Conservation (phyloP, 2,797 vertebrate species). For the Borostomias antarcticus region DNA sequence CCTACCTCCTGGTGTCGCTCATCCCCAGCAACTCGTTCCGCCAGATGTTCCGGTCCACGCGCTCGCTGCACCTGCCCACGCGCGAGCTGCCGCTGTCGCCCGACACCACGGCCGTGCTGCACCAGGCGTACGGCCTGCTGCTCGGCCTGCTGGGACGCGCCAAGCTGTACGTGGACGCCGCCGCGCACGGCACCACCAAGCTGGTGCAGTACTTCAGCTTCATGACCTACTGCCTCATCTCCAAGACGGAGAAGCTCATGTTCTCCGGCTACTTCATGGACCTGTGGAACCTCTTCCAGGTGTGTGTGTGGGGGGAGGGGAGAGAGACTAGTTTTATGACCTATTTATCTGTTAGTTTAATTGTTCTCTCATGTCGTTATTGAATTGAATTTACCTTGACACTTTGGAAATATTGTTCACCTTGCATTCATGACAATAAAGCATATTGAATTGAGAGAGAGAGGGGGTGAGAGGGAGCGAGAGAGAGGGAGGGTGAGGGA, state of each 20-base stretch:
- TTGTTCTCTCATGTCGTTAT: too few relatives aligned
- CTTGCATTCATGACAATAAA: too few relatives aligned
- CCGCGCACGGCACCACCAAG: slow-evolving; percentile 96
- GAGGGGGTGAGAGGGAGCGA: too few relatives aligned
- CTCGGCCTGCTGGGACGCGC: slow-evolving; percentile 93
- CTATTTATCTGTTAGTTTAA: too few relatives aligned
- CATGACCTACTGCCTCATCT: slow-evolving; percentile 99
- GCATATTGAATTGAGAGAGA: too few relatives aligned
- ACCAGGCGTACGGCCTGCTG: slow-evolving; percentile 97
- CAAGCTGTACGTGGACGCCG: slow-evolving; percentile 96
- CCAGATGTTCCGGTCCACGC: slow-evolving; percentile 98
- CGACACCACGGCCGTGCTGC: slow-evolving; percentile 95
- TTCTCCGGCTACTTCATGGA: slow-evolving; percentile 99
- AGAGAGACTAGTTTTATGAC: too few relatives aligned
- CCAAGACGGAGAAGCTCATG: slow-evolving; percentile 99
- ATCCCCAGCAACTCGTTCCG: slow-evolving; percentile 99
- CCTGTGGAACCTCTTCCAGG: slow-evolving; percentile 97
- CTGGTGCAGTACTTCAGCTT: slow-evolving; percentile 99
- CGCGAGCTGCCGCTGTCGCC: slow-evolving; percentile 95
- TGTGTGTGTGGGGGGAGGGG: slow-evolving; percentile 20
- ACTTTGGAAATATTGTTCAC: too few relatives aligned
- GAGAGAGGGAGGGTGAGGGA: too few relatives aligned
- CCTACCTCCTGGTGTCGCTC: slow-evolving; percentile 97
- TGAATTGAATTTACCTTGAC: too few relatives aligned
- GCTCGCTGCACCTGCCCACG: slow-evolving; percentile 95